Evolutionary conservation across 2,797 vertebrate species (phyloP), one percentile per base, ranked within the genome.

Genomic region (Pitangus sulphuratus): DNA sequence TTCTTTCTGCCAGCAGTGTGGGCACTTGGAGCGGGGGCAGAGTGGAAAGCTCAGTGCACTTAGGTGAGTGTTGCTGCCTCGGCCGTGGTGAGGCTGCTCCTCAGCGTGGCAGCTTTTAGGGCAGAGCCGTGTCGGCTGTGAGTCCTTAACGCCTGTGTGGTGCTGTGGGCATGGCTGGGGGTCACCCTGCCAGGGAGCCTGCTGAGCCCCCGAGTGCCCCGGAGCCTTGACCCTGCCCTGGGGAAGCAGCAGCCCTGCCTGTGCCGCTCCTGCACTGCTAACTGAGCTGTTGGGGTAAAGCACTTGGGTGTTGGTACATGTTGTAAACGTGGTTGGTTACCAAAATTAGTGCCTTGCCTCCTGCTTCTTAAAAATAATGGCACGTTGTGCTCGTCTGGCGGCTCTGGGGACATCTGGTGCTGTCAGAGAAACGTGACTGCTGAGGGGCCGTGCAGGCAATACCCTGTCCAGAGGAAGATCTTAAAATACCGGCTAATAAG

Each of bases 281-380:
- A 12, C 84, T 51, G 51, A 16, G 33, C 53, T 15, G 45, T 80
- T 1, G 0, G 35, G 42, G 6, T 30, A 12, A 65, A 89, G 64
- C 1, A 10, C 13, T 75, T 48, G 26, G 35, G 31, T 75, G 65
- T 86, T 60, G 75, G 84, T 62, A 45, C 9, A 21, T 83, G 68
- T 84, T 21, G 4, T 50, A 66, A 94, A 75, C 61, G 20, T 47
- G 9, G 2, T 51, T 77, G 54, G 61, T 78, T 75, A 90, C 90
- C 85, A 69, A 86, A 94, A 94, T 93, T 35, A 90, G 90, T 51
- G 50, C 62, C 44, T 91, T 91, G 83, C 83, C 83, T 95, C 87
- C 85, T 65, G 87, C 69, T 85, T 58, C 68, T 85, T 65, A 50
- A 78, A 95, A 95, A 93, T 71, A 80, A 75, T 16, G 54, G 87